A percentile compares a stretch with the other conserved stretches of the same genome.
These are phyloP conservation scores for Damaliscus lunatus DNA, from an alignment of 2,113 vertebrate species.

Conservation along the genomic window DNA sequence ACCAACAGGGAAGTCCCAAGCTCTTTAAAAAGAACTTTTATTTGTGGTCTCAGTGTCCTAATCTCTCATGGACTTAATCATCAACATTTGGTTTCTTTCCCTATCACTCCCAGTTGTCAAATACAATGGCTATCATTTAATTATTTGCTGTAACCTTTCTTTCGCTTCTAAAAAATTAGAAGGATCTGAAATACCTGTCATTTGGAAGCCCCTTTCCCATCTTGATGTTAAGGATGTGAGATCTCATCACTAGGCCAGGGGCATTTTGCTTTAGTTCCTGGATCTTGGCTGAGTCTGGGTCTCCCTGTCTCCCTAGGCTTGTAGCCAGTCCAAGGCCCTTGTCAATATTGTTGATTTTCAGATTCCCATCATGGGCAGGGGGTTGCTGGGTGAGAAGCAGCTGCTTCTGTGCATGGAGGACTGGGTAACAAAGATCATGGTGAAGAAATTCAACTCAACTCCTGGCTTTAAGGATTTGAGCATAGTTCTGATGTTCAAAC, in stretches of 20 bases:
- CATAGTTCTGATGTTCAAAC: not conserved
- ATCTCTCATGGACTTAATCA: not conserved
- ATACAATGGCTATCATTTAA: not conserved
- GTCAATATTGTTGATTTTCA: not conserved
- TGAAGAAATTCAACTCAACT: not conserved
- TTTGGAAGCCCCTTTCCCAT: not conserved
- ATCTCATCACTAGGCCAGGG: not conserved
- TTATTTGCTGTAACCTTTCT: not conserved
- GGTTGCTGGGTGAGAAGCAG: not conserved
- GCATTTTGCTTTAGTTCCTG: not conserved
- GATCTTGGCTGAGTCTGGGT: not conserved
- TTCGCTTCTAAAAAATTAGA: not conserved
- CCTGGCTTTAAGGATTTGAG: not conserved
- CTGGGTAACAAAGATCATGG: not conserved
- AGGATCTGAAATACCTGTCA: not conserved
- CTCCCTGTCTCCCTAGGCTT: not conserved
- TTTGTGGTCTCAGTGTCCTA: not conserved
- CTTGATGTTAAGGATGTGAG: not conserved
- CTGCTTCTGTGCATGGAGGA: not conserved
- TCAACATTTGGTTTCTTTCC: not conserved
- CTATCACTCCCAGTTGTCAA: not conserved
- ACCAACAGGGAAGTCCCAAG: not conserved
- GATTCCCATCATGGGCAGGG: not conserved
- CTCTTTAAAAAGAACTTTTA: not conserved
- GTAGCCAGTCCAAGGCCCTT: not conserved